Evolutionary conservation across 2,888 invertebrate genomes (phyloP).

Genomic region (Andrena fulva): DNA sequence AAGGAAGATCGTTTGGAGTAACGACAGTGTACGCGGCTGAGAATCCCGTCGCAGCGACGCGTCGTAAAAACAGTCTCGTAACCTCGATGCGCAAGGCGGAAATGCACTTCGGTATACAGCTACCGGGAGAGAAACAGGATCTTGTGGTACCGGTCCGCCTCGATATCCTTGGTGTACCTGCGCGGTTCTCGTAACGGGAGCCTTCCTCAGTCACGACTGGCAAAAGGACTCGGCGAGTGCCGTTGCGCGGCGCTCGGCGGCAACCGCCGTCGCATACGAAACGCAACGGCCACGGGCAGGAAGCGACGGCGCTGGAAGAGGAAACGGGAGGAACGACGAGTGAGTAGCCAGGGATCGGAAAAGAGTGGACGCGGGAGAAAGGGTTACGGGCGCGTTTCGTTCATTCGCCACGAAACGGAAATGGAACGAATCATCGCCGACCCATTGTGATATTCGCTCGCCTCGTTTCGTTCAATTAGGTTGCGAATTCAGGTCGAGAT

Average conservation of each 20-base stretch:
- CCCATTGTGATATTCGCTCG: slow-evolving; percentile 50
- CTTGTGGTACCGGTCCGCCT: slow-evolving; percentile 38
- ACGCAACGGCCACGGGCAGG: slow-evolving; percentile 69
- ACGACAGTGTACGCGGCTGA: not conserved
- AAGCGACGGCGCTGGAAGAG: slow-evolving; percentile 61
- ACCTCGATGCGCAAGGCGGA: slow-evolving; percentile 39
- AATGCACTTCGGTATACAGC: slow-evolving; percentile 40
- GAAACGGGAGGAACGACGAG: not conserved
- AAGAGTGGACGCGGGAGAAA: slow-evolving; percentile 5
- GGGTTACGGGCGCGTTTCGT: slow-evolving; percentile 52
- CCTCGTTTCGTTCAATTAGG: slow-evolving; percentile 68
- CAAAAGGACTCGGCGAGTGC: slow-evolving; percentile 42
- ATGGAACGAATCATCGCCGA: slow-evolving; percentile 59
- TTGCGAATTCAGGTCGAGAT: slow-evolving; percentile 68
- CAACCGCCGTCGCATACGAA: slow-evolving; percentile 73
- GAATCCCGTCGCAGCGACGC: not conserved
- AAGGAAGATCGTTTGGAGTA: not conserved
- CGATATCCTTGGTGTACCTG: slow-evolving; percentile 48
- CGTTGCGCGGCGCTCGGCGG: slow-evolving; percentile 46
- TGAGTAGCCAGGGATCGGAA: not conserved
- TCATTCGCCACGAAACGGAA: slow-evolving; percentile 64
- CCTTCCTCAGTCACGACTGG: slow-evolving; percentile 50
- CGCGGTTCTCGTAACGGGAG: slow-evolving; percentile 60
- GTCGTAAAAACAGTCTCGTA: slow-evolving; percentile 19
- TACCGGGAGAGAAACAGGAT: slow-evolving; percentile 51